phyloP scores from a whole-genome alignment of 2,797 vertebrate genomes.

The Poecilia gillii region DNA sequence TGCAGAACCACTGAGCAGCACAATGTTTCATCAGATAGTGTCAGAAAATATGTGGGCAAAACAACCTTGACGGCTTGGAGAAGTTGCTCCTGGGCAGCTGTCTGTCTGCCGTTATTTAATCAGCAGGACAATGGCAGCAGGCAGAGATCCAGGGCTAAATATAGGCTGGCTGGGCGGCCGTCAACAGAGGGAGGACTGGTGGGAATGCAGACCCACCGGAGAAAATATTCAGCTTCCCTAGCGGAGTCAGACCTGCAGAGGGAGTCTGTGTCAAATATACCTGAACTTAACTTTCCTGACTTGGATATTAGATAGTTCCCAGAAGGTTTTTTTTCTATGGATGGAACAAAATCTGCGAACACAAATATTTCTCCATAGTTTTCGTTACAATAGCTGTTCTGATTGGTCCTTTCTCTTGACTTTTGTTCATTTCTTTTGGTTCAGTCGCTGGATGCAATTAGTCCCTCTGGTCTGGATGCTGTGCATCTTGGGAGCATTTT shows the following conservation, averaged over 20 bases:
- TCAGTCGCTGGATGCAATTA: no score
- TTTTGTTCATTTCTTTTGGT: no score
- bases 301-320: not conserved
- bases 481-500: no score
- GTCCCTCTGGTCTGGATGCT: no score
- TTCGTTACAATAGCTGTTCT: not conserved
- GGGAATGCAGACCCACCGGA: slow-evolving; percentile 14
- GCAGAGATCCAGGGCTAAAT: slow-evolving; percentile 56
- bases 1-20: slow-evolving; percentile 5
- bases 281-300: not conserved
- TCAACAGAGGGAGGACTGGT: slow-evolving; percentile 29
- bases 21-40: slow-evolving; percentile 4
- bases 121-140: slow-evolving; percentile 58
- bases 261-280: not conserved
- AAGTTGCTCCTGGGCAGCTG: slow-evolving; percentile 36
- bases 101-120: slow-evolving; percentile 51
- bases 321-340: no score
- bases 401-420: no score
- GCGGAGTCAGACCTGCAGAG: not conserved
- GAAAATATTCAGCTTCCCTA: not conserved
- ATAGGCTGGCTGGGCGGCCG: slow-evolving; percentile 45
- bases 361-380: not conserved
- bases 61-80: slow-evolving; percentile 47
- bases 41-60: slow-evolving; percentile 25
- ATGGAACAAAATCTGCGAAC: not conserved